Conservation (phyloP, 2,888 invertebrate genomes). For the Tribolium freemani region DNA sequence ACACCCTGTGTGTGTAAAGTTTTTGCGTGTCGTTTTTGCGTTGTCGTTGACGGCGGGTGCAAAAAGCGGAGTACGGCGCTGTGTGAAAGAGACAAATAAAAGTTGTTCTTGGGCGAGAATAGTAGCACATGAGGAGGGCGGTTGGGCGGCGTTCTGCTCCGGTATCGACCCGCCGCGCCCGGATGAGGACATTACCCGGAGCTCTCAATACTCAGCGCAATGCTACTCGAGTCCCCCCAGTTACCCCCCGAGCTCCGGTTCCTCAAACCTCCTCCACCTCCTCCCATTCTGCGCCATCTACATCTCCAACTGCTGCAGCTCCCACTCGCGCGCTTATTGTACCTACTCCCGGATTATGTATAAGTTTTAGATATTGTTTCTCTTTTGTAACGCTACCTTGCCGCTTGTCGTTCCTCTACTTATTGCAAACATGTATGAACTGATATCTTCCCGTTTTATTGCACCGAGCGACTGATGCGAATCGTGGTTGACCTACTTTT, state of each 20-base stretch:
- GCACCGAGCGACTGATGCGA: neutral
- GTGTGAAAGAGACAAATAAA: conserved; percentile 44
- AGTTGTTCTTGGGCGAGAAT: conserved; percentile 55
- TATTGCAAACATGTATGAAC: conserved; percentile 5
- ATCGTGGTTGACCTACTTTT: conserved; percentile 15
- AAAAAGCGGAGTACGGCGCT: conserved; percentile 23
- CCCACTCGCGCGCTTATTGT: conserved; percentile 44
- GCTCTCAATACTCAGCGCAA: conserved; percentile 66
- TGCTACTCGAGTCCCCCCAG: conserved; percentile 57
- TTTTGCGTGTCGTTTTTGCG: neutral
- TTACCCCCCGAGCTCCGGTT: conserved; percentile 50
- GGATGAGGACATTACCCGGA: conserved; percentile 67
- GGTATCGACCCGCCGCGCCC: conserved; percentile 67
- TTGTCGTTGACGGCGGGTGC: neutral
- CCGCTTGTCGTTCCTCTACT: neutral
- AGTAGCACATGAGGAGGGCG: conserved; percentile 63
- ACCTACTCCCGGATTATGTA: conserved; percentile 41
- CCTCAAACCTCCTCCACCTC: conserved; percentile 58
- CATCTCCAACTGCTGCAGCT: conserved; percentile 48
- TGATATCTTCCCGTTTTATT: conserved; percentile 10
- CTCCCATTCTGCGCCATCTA: conserved; percentile 48
- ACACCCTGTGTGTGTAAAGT: neutral
- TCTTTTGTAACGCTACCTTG: conserved; percentile 28
- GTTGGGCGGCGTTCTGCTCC: conserved; percentile 58
- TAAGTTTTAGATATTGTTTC: conserved; percentile 44